phyloP scores from a whole-genome alignment of 2,113 vertebrate genomes.

The Ictalurus punctatus region DNA sequence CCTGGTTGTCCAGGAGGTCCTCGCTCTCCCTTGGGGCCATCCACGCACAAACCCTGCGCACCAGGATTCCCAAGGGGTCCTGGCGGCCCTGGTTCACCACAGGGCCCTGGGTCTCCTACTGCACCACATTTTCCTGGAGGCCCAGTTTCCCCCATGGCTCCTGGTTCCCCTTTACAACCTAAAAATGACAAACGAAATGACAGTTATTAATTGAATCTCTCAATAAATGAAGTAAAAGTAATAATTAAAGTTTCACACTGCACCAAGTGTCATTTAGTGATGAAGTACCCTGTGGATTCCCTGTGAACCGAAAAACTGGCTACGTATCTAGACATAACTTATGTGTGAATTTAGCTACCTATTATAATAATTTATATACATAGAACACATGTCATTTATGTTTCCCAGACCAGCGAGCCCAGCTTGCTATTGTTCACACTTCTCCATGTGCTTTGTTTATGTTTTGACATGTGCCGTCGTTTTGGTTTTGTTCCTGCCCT shows the following conservation, averaged over 20 bases:
- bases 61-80: constrained; percentile 33
- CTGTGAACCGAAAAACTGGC: not conserved
- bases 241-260: not conserved
- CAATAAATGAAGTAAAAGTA: not conserved
- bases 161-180: constrained; percentile 34
- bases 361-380: not conserved
- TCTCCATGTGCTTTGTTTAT: not conserved
- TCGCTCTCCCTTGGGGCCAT: constrained; percentile 44
- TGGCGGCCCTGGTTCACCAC: constrained; percentile 9
- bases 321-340: not conserved
- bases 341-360: not conserved
- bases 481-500: too few relatives aligned
- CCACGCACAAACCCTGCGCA: constrained; percentile 24
- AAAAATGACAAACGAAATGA: not conserved
- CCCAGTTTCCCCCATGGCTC: constrained; percentile 19
- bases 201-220: not conserved
- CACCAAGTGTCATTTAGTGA: not conserved
- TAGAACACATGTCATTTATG: too few relatives aligned
- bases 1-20: constrained; percentile 38
- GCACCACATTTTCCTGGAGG: constrained; percentile 18
- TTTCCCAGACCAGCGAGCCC: too few relatives aligned
- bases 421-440: too few relatives aligned
- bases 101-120: constrained; percentile 28
- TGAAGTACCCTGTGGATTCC: not conserved
- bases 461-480: not conserved